Conservation (phyloP, 2,113 vertebrate species). For the Solea solea region DNA sequence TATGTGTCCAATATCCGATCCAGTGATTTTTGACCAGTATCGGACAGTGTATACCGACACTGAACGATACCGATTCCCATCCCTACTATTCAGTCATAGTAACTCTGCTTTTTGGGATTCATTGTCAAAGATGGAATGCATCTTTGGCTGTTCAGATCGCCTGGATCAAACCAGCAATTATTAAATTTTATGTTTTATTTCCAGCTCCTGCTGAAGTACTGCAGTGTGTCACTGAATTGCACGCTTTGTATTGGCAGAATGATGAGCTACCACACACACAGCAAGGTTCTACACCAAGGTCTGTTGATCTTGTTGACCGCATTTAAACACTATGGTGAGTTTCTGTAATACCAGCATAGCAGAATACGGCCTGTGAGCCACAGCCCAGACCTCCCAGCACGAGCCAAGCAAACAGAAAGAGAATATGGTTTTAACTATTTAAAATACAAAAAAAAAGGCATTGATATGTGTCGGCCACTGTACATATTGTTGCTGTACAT, state of each 20-base stretch:
- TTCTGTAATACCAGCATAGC: conserved; percentile 4
- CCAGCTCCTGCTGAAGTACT: conserved; percentile 16
- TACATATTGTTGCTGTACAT: too few species aligned
- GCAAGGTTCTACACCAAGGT: not conserved
- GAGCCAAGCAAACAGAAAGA: too few species aligned
- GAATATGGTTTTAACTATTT: too few species aligned
- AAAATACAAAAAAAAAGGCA: too few species aligned
- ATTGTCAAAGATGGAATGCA: conserved; percentile 2
- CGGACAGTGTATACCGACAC: too few species aligned
- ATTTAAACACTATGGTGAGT: not conserved
- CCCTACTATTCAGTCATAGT: not conserved
- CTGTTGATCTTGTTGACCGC: not conserved
- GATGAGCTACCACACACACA: not conserved
- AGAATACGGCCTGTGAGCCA: not conserved
- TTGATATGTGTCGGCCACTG: not conserved
- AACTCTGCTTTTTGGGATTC: not conserved
- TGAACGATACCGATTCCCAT: too few species aligned
- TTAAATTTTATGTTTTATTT: conserved; percentile 13
- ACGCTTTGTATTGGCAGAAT: not conserved
- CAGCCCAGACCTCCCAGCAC: too few species aligned
- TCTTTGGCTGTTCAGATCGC: not conserved
- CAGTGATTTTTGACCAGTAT: too few species aligned
- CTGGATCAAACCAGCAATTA: conserved; percentile 19
- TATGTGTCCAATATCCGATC: too few species aligned
- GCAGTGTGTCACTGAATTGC: conserved; percentile 12